Evolutionary conservation across 37 sponge, comb jelly and placozoan genomes (phyloP), one percentile per base, ranked within the genome.

Genomic region (Tethya wilhelma): DNA sequence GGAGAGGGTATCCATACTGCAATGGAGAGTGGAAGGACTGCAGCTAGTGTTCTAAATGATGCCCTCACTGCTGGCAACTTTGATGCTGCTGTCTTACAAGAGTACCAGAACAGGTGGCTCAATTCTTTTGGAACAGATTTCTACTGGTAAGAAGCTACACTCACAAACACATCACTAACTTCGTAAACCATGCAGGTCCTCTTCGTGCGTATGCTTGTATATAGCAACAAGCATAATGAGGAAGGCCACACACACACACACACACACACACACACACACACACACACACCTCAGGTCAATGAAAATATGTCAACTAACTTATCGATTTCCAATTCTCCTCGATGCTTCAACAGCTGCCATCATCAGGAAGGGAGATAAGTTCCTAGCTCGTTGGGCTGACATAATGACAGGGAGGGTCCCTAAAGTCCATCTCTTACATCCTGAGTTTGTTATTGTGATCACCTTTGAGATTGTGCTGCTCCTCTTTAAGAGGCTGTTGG

Each of bases 51-150:
- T 30, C 78, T 88, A 42, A 46, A 67, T 32, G 89, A 88, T 65
- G 89, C 78, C 1, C 71, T 88, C 41, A 56, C 40, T 6, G 89
- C 77, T n/a, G 89, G 89, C 19, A 88, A 88, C 66, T 88, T 88
- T 82, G 83, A 82, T 69, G 57, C 65, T 25, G 78, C 63, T 23
- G 71, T 88, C 2, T 77, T 88, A 78, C 38, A 68, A 42, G 89
- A 88, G 66, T 88, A 82, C 55, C 89, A 88, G 66, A 88, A 88
- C 73, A 36, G 89, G 20, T 88, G 89, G 89, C 40, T 88, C 73
- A 71, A 78, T 38, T 43, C 72, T 40, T 88, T 75, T 67, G 89
- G 89, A 12, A 42, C 28, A 78, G 89, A 88, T 73, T 88, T 82
- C 44, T 69, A 71, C 60, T 88, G 89, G 89, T 88, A 37, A 88